Evolutionary conservation across 2,888 invertebrate genomes (phyloP), one percentile per base, ranked within the genome.

Genomic region (Agapostemon virescens): DNA sequence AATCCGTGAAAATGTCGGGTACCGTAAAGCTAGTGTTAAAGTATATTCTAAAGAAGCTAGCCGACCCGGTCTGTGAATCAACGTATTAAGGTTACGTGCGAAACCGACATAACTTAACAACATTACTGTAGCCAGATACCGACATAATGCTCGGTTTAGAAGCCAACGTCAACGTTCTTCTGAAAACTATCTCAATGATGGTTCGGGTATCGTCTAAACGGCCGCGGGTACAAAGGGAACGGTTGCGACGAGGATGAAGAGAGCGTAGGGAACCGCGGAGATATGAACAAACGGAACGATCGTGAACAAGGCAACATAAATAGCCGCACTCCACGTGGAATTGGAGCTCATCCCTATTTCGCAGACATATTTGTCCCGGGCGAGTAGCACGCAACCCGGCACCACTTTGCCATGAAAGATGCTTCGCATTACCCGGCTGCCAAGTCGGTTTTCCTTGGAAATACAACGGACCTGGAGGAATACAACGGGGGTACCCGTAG

Each of bases 371-470:
- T 84, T 85, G 85, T 86, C 83, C 74, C 72, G 74, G n/a, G 69
- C 61, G 80, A 81, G 74, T 42, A 63, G 67, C 78, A 74, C 70
- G 81, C 77, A 76, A 82, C 81, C 73, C 78, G 64, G 69, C 68
- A 78, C 73, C 74, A 74, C 76, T 85, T 86, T 85, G 81, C 82
- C 77, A 66, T 82, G 84, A 85, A 79, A 74, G 84, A 85, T 87
- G 79, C 73, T 42, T 55, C 71, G 76, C 77, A 83, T 83, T 86
- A 85, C 69, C 73, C 30, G 55, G 36, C 78, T 85, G 84, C 71
- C 81, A 77, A 74, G 73, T 77, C 67, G 77, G 72, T 79, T 75
- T 79, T 80, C 74, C 63, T 45, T 63, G 64, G 52, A 78, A 79
- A 72, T 83, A 79, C 74, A 23, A n/a, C 61, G 20, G 70, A 33